Conservation (phyloP, 1,140 invertebrate species). For the Alviniconcha marisindica region DNA sequence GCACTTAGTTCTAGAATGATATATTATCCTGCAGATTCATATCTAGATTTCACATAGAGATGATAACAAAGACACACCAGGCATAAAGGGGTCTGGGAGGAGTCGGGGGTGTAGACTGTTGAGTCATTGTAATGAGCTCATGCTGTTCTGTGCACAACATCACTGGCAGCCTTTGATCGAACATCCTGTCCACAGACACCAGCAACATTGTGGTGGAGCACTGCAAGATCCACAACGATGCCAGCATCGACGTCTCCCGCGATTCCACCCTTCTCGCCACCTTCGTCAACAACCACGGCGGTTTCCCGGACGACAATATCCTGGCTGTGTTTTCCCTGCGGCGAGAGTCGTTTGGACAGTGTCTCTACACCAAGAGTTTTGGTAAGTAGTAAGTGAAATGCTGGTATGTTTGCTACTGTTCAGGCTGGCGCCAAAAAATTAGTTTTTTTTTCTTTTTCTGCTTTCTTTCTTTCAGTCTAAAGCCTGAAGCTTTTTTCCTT, state of each 20-base stretch:
- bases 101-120: too few species aligned
- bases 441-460: neutral
- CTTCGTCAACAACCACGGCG: conserved; percentile 79
- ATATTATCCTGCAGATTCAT: too few species aligned
- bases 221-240: conserved; percentile 92
- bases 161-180: too few species aligned
- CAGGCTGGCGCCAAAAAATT: neutral
- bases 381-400: conserved; percentile 75
- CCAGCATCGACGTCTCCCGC: conserved; percentile 88
- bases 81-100: too few species aligned
- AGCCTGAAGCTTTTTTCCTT: too few species aligned
- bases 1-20: too few species aligned
- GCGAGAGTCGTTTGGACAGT: conserved; percentile 84
- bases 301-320: conserved; percentile 80
- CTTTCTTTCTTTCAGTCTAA: neutral
- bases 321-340: conserved; percentile 85
- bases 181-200: too few species aligned
- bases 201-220: conserved; percentile 87
- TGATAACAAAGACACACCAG: too few species aligned
- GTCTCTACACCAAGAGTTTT: conserved; percentile 85
- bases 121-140: too few species aligned
- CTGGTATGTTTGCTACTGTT: neutral
- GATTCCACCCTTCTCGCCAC: conserved; percentile 88
- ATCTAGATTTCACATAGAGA: too few species aligned
- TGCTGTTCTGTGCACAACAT: too few species aligned